Evolutionary conservation across 2,113 vertebrate species (phyloP), one percentile per base, ranked within the genome.

Genomic region (Solenodon paradoxus): DNA sequence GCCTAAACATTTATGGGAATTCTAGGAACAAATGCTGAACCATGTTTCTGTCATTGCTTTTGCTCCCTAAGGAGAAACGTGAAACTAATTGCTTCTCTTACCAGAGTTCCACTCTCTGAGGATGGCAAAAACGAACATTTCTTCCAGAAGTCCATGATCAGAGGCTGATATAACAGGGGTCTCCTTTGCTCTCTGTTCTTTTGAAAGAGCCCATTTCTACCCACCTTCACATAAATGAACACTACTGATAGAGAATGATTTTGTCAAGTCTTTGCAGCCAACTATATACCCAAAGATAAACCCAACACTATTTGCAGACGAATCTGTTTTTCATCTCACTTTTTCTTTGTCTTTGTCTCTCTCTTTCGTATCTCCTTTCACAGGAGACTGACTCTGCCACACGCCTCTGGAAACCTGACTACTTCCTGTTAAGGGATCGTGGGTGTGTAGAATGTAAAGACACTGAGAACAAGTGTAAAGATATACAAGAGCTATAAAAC

Each of bases 391-490:
- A 49, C 32, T 95, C 28, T 93, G 85, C 82, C 93, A 87, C 95
- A 5, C 45, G 63, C 16, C 40, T 35, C 94, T 75, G 53, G 84
- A 97, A 96, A 97, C 24, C 35, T 97, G 89, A 96, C 93, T 2
- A 0, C 94, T 92, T 97, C 80, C 88, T 93, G 71, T 32, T 80
- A 75, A 6, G 1, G 51, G 64, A 71, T 90, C 72, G 64, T 30
- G 9, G 88, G 16, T 94, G 86, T 47, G 16, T 82, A 35, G 74
- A 94, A 97, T 0, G 0, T 20, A 49, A 86, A 63, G 59, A 80
- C 20, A 77, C 64, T 45, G 61, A 85, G 0, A 16, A 92, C 80
- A 95, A 35, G 71, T 45, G 28, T 57, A 93, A 95, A 95, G 82
- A 42, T 89, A 84, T 9, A 49, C 53, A 51, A 61, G 75, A 96